These are phyloP conservation scores for Megalonaias nervosa DNA, from an alignment of 1,140 invertebrate species.

Conservation along the genomic window DNA sequence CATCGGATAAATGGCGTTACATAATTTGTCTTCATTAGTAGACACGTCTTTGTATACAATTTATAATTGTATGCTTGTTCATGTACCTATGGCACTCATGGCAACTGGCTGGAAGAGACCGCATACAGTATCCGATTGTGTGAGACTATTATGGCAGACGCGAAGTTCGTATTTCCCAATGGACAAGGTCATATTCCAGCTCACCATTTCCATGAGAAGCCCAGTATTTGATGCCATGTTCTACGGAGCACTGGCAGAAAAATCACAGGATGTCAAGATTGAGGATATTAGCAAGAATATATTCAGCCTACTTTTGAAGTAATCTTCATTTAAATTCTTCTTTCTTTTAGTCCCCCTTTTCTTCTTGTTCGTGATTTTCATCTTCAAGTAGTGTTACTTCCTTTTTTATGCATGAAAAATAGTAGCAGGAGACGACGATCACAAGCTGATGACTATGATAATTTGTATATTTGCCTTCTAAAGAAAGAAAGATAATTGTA, in stretches of 20 bases:
- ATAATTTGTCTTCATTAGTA: too few species aligned
- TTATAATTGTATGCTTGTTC: too few species aligned
- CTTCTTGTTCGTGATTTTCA: too few species aligned
- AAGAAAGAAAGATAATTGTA: too few species aligned
- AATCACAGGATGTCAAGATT: conserved; percentile 23
- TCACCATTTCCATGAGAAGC: conserved; percentile 34
- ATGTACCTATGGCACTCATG: too few species aligned
- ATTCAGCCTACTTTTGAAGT: conserved; percentile 24
- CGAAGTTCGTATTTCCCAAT: conserved; percentile 35
- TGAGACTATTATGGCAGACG: conserved; percentile 19
- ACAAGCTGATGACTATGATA: too few species aligned
- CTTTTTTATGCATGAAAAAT: background rate
- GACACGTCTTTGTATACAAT: too few species aligned
- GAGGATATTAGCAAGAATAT: conserved; percentile 25
- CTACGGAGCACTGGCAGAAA: conserved; percentile 21
- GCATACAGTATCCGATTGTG: too few species aligned
- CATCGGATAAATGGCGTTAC: too few species aligned
- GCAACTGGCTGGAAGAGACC: too few species aligned
- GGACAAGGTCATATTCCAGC: conserved; percentile 33
- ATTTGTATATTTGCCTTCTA: too few species aligned
- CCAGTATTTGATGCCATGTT: conserved; percentile 28
- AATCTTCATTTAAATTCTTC: background rate
- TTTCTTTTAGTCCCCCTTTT: background rate
- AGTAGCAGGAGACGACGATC: too few species aligned
- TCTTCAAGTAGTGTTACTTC: background rate